Conservation (phyloP, 2,113 vertebrate species). For the Centropus unirufus region DNA sequence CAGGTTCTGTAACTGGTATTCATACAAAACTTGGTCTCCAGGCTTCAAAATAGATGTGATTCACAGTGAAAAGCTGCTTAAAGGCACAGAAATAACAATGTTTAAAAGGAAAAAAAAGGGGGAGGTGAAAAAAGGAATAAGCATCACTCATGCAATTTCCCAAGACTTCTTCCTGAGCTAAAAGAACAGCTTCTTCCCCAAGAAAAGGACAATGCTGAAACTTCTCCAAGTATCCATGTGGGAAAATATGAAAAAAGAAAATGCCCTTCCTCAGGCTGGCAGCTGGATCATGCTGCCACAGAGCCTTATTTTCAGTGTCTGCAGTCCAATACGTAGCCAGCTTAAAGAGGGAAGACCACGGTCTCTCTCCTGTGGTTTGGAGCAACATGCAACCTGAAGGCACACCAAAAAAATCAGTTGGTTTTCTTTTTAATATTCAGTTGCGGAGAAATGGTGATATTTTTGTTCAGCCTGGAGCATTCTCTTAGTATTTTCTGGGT, state of each 20-base stretch:
- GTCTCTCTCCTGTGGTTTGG: background rate
- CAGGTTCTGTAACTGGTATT: constrained; percentile 8
- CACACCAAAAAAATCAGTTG: background rate
- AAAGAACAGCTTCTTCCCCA: background rate
- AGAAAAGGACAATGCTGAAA: background rate
- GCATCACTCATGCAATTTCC: background rate
- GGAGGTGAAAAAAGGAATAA: background rate
- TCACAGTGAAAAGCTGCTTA: constrained; percentile 31
- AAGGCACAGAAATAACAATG: constrained; percentile 25
- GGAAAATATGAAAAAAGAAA: background rate
- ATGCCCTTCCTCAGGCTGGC: background rate
- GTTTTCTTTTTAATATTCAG: background rate
- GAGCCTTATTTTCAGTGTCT: background rate
- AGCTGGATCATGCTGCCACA: background rate
- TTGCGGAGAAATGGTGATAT: background rate
- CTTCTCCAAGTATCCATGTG: background rate
- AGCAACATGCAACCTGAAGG: background rate
- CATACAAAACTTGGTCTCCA: background rate
- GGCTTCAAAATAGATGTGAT: constrained; percentile 30
- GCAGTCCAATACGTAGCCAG: background rate
- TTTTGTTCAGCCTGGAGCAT: background rate
- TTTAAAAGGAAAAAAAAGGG: background rate
- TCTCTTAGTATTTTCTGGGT: background rate
- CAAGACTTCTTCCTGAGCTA: background rate
- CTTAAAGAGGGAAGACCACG: background rate